A percentile compares a stretch with the other conserved stretches of the same genome.
Evolutionary conservation across 1,140 invertebrate genomes (phyloP).

Genomic region (Drosophila repletoides): DNA sequence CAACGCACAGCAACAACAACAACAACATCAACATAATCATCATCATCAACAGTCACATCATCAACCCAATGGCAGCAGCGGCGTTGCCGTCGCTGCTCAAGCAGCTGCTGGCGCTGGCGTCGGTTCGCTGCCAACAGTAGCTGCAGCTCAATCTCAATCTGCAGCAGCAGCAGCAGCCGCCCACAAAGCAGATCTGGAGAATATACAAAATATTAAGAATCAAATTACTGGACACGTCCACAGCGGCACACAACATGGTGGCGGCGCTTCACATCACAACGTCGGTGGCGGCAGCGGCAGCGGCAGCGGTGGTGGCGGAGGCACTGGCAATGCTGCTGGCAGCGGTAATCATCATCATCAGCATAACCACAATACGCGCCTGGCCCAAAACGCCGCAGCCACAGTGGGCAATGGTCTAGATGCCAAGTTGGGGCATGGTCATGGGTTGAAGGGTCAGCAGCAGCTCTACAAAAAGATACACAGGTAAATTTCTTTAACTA

Average conservation of each 20-base stretch:
- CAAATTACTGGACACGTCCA: constrained; percentile 47
- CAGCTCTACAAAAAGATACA: constrained; percentile 75
- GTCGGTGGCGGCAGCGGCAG: constrained; percentile 12
- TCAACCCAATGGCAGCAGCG: constrained; percentile 27
- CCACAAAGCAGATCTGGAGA: constrained; percentile 79
- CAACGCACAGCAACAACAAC: constrained; percentile 19
- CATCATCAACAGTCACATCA: constrained; percentile 17
- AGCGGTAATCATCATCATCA: constrained; percentile 45
- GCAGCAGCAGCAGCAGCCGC: constrained; percentile 23
- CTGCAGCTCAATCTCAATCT: constrained; percentile 20
- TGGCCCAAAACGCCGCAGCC: constrained; percentile 55
- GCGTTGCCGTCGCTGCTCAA: constrained; percentile 26
- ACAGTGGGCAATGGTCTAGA: constrained; percentile 46
- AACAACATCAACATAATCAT: constrained; percentile 9
- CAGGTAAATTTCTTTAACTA: no score
- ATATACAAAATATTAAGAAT: constrained; percentile 80
- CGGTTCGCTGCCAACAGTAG: constrained; percentile 23
- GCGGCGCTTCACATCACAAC: constrained; percentile 43
- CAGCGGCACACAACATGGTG: constrained; percentile 27
- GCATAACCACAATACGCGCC: constrained; percentile 58
- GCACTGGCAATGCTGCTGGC: not conserved
- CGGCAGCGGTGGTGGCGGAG: constrained; percentile 7
- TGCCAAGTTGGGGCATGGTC: constrained; percentile 52
- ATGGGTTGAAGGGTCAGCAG: constrained; percentile 56
- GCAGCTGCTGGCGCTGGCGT: constrained; percentile 22